Conservation (phyloP, 2,113 vertebrate species). For the Chloropsis cyanopogon region DNA sequence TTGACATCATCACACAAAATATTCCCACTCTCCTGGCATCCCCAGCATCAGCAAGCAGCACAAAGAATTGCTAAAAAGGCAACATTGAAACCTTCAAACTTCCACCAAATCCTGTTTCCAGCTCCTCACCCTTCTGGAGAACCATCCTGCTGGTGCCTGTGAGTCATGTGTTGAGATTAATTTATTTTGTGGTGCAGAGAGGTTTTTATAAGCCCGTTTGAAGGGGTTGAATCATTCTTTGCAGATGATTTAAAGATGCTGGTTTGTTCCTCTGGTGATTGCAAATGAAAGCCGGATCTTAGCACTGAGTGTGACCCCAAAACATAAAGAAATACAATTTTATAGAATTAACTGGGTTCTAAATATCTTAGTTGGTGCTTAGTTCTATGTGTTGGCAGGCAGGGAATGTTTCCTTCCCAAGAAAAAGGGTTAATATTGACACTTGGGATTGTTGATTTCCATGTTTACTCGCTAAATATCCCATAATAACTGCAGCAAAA, state of each 20-base stretch:
- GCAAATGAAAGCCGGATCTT: not conserved
- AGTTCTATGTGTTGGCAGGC: not conserved
- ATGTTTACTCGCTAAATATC: not conserved
- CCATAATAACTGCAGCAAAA: not conserved
- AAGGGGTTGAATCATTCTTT: slow-evolving; percentile 32
- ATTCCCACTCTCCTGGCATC: not conserved
- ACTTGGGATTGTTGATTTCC: not conserved
- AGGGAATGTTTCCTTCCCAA: not conserved
- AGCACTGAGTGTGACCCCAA: not conserved
- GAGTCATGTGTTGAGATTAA: slow-evolving; percentile 27
- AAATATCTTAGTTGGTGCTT: not conserved
- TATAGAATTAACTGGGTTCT: not conserved
- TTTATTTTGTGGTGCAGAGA: not conserved
- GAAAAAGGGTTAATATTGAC: not conserved
- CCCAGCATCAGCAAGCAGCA: not conserved
- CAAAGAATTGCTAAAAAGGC: not conserved
- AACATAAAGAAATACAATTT: not conserved
- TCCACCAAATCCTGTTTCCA: not conserved
- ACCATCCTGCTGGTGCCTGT: not conserved
- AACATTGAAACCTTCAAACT: not conserved
- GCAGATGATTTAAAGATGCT: slow-evolving; percentile 26
- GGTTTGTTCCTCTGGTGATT: slow-evolving; percentile 27
- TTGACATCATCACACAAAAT: no score
- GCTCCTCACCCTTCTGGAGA: not conserved
- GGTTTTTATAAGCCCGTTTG: slow-evolving; percentile 9